phyloP scores from a whole-genome alignment of 2,888 invertebrate genomes.

The Sericinus montela region DNA sequence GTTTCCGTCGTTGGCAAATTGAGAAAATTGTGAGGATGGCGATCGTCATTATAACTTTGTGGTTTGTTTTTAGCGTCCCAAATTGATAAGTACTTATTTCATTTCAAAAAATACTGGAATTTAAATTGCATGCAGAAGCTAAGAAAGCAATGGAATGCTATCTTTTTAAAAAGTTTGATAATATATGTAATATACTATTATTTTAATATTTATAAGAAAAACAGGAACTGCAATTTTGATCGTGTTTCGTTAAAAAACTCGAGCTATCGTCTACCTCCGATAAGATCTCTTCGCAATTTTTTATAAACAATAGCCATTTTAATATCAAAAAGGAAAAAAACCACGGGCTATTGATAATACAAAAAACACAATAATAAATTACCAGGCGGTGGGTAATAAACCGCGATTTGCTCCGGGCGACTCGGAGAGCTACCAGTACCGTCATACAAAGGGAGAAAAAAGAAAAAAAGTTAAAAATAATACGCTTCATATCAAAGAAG shows the following conservation, averaged over 20 bases:
- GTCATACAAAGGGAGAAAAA: conserved; percentile 47
- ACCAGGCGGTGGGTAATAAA: conserved; percentile 72
- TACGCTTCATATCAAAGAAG: conserved; percentile 76
- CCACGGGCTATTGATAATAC: conserved; percentile 75
- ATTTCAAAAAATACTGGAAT: conserved; percentile 36
- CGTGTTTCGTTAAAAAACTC: conserved; percentile 38
- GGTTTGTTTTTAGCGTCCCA: conserved; percentile 43
- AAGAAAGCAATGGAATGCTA: conserved; percentile 28
- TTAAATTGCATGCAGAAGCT: conserved; percentile 48
- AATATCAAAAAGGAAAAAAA: conserved; percentile 71
- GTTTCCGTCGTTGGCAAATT: conserved; percentile 54
- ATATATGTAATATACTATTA: too few species aligned
- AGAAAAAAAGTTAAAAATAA: conserved; percentile 56
- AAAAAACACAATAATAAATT: conserved; percentile 79
- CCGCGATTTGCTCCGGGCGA: conserved; percentile 76
- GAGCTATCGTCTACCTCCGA: conserved; percentile 42
- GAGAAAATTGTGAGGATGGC: conserved; percentile 47
- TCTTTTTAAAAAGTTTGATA: neutral
- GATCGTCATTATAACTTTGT: conserved; percentile 42
- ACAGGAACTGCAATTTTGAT: conserved; percentile 18
- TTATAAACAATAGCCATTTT: conserved; percentile 78
- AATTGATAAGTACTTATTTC: conserved; percentile 51
- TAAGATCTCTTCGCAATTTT: conserved; percentile 68
- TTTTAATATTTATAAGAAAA: neutral
- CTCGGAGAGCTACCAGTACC: conserved; percentile 69